These are phyloP conservation scores for Bergia sp. DNA, from an alignment of 92 coral and sea anemone genomes.

Conservation along the genomic window DNA sequence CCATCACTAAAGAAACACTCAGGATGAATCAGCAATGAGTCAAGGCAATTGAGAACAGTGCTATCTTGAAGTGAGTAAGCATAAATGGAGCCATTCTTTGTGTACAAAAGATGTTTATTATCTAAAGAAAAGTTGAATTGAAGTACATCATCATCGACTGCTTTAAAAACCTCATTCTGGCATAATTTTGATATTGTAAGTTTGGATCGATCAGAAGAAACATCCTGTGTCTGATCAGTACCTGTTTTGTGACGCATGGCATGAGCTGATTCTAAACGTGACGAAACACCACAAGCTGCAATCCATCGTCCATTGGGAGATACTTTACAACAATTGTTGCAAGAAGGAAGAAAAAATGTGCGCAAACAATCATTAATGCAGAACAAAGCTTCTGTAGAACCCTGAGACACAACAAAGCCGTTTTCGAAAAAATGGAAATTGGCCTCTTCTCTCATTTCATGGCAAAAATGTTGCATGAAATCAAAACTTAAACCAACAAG, in stretches of 20 bases:
- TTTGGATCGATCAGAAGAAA: not conserved
- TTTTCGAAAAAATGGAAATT: not conserved
- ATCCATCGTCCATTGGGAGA: slow-evolving; percentile 9
- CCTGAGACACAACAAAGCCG: not conserved
- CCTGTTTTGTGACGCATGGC: not conserved
- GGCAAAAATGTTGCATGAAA: too few species aligned
- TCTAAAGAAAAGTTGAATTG: not conserved
- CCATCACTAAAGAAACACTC: slow-evolving; percentile 1
- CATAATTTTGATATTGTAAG: not conserved
- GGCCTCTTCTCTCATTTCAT: too few species aligned
- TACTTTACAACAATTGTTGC: not conserved
- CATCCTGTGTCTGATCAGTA: not conserved
- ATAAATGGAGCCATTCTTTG: not conserved
- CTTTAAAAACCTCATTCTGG: not conserved
- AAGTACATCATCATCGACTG: not conserved
- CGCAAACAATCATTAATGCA: not conserved
- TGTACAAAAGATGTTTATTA: not conserved
- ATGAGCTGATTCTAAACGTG: not conserved
- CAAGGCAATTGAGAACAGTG: not conserved
- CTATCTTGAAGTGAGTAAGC: not conserved
- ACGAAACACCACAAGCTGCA: not conserved
- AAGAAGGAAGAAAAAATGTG: not conserved
- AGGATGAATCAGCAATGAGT: not conserved
- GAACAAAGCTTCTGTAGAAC: not conserved
- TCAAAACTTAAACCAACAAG: not conserved